These are phyloP conservation scores for Poeciliopsis presidionis DNA, from an alignment of 2,797 vertebrate genomes.

Conservation along the genomic window DNA sequence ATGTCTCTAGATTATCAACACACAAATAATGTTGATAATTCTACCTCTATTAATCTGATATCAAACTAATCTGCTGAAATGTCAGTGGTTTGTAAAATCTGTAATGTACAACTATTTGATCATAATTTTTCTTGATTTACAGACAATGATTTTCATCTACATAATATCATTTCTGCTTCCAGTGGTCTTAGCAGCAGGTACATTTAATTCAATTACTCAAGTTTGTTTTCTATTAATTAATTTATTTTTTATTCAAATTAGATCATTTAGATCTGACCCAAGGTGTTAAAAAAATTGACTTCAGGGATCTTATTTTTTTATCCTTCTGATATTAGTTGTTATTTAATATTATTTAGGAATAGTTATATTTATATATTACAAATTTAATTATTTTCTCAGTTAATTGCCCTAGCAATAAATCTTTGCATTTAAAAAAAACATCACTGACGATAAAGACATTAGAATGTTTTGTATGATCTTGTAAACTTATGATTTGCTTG, in stretches of 20 bases:
- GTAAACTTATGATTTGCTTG: not conserved
- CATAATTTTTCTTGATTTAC: not conserved
- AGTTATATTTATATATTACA: not conserved
- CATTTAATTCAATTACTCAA: not conserved
- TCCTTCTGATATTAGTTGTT: not conserved
- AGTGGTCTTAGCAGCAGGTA: not conserved
- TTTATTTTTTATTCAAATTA: not conserved
- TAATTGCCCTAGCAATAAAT: too few species aligned
- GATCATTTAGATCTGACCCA: not conserved
- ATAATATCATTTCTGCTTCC: not conserved
- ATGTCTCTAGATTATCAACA: too few species aligned
- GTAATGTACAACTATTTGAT: not conserved
- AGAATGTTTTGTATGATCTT: not conserved
- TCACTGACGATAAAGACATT: not conserved
- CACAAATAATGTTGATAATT: not conserved
- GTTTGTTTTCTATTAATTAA: too few species aligned
- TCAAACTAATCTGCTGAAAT: not conserved
- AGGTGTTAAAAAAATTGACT: not conserved
- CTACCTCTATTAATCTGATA: not conserved
- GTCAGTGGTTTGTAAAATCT: not conserved
- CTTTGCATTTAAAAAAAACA: not conserved
- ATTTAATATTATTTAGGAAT: not conserved
- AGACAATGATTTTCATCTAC: not conserved
- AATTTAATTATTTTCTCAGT: not conserved
- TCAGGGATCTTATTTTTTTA: not conserved